phyloP scores from a whole-genome alignment of 2,888 invertebrate genomes.

The Rhamnusium bicolor region DNA sequence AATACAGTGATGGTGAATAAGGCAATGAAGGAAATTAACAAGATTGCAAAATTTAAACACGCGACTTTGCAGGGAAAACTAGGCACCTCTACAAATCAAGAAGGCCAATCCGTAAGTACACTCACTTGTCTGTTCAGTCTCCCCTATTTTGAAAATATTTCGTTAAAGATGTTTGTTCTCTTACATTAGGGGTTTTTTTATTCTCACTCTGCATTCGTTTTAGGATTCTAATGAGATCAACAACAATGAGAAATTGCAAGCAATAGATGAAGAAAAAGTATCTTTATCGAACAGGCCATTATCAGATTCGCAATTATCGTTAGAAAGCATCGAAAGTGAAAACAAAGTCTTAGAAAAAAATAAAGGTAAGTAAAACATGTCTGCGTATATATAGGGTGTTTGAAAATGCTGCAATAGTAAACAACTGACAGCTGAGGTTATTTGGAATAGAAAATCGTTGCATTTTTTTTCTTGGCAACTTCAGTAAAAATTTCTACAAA shows the following conservation, averaged over 20 bases:
- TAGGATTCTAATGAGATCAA: conserved; percentile 61
- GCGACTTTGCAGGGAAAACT: conserved; percentile 70
- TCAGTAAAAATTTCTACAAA: too few species aligned
- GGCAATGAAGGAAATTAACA: conserved; percentile 81
- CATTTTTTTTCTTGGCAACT: too few species aligned
- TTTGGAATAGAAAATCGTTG: too few species aligned
- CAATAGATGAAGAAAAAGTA: conserved; percentile 3
- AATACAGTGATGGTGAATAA: conserved; percentile 82
- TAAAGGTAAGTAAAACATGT: not conserved
- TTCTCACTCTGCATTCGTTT: conserved; percentile 30
- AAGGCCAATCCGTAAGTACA: conserved; percentile 5
- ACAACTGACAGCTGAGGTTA: too few species aligned
- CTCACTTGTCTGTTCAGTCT: too few species aligned
- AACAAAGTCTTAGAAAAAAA: not conserved
- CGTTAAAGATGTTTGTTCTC: too few species aligned
- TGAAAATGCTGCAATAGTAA: too few species aligned
- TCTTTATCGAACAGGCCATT: not conserved
- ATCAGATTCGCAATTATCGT: not conserved
- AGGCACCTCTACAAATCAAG: not conserved
- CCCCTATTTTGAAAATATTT: too few species aligned
- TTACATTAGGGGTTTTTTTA: not conserved
- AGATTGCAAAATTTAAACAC: conserved; percentile 80
- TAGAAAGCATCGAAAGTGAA: not conserved
- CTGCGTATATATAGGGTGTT: too few species aligned
- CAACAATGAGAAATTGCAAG: conserved; percentile 58